These are phyloP conservation scores for Hyperoplus lanceolatus DNA, from an alignment of 2,797 vertebrate species.

Conservation along the genomic window DNA sequence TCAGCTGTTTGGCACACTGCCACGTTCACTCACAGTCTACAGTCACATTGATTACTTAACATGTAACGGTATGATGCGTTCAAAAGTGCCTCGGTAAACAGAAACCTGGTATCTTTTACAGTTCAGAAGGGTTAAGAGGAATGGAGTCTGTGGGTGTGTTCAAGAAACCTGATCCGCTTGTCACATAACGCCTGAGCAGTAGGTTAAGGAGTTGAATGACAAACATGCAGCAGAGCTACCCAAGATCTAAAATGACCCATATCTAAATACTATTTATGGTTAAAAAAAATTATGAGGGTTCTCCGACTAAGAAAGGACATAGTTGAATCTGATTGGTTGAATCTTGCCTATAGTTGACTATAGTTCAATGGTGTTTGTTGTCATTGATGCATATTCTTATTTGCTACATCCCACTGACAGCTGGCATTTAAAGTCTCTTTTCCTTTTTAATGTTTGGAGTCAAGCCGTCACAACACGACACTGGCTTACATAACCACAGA, in stretches of 20 bases:
- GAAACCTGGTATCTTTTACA: conserved; percentile 8
- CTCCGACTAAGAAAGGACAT: too few relatives aligned
- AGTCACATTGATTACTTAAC: conserved; percentile 19
- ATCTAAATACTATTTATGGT: background rate
- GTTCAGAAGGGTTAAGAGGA: conserved; percentile 15
- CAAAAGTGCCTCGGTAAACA: background rate
- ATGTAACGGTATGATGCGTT: background rate
- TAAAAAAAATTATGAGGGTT: too few relatives aligned
- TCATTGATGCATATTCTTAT: too few relatives aligned
- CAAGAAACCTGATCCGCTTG: conserved; percentile 36
- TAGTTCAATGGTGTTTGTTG: too few relatives aligned
- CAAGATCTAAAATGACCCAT: background rate
- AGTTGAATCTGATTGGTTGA: too few relatives aligned
- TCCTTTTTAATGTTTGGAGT: background rate
- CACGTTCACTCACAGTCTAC: conserved; percentile 1
- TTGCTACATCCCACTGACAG: background rate
- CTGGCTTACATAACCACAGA: conserved; percentile 52
- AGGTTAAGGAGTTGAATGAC: background rate
- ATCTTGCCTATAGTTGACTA: too few relatives aligned
- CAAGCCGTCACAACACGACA: conserved; percentile 11
- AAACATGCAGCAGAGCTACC: background rate
- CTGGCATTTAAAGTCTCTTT: background rate
- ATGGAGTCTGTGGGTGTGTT: background rate
- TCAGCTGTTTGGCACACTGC: background rate
- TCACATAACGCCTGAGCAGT: background rate